Conservation (phyloP, 2,888 invertebrate genomes). For the Callyntrura sp. region DNA sequence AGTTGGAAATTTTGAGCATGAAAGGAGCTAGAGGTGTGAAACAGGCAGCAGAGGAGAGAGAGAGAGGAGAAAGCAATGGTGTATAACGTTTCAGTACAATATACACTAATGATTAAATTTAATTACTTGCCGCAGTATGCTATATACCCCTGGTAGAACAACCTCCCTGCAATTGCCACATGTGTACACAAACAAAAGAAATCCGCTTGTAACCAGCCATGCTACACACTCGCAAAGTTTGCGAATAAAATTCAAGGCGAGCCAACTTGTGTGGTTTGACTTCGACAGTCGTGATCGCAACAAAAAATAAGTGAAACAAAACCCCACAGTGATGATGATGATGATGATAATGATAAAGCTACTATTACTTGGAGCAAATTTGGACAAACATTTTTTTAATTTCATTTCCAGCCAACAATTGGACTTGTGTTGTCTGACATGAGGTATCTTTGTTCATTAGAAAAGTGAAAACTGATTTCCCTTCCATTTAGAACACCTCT, state of each 20-base stretch:
- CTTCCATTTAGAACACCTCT: no score
- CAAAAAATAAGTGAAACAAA: background rate
- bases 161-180: background rate
- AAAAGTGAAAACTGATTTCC: no score
- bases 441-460: no score
- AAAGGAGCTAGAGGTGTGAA: background rate
- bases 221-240: background rate
- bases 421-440: no score
- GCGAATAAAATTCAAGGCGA: background rate
- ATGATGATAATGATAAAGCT: background rate
- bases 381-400: no score
- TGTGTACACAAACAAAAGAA: background rate
- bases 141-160: background rate
- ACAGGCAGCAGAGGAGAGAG: background rate
- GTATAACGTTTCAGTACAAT: background rate
- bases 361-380: background rate
- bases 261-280: background rate
- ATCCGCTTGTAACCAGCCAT: background rate
- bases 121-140: slow-evolving; percentile 22
- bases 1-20: background rate
- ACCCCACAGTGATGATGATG: background rate
- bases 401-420: no score
- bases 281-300: background rate
- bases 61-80: background rate
- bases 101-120: slow-evolving; percentile 31